Evolutionary conservation across 2,888 invertebrate genomes (phyloP).

Genomic region (Epistrophe eligans): DNA sequence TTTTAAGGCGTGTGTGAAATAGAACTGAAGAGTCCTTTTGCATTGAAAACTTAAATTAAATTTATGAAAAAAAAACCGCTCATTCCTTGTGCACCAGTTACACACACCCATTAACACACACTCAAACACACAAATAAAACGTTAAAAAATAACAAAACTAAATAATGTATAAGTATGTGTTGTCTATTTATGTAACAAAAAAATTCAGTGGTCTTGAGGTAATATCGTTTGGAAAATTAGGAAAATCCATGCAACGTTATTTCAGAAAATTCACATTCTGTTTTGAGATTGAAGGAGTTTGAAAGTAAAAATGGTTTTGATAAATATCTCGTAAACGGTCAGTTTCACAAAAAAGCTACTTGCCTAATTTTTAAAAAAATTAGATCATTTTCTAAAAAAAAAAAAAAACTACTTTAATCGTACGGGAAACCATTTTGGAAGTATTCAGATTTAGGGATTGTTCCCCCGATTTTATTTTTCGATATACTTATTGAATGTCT

Average conservation of each 20-base stretch:
- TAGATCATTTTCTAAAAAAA: neutral
- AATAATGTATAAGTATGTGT: neutral
- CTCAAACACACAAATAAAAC: constrained; percentile 25
- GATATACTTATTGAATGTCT: too few species aligned
- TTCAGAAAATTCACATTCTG: neutral
- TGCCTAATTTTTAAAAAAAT: neutral
- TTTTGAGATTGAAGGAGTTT: neutral
- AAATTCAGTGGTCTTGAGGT: neutral
- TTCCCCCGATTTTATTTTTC: too few species aligned
- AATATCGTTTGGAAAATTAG: neutral
- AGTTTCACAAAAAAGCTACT: neutral
- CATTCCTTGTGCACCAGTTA: constrained; percentile 41
- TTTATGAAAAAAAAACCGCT: constrained; percentile 24
- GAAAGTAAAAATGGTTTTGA: neutral
- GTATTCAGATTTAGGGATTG: too few species aligned
- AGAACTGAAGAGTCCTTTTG: constrained; percentile 48
- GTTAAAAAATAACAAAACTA: constrained; percentile 5
- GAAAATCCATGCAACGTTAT: neutral
- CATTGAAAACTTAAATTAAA: constrained; percentile 32
- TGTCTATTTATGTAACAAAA: neutral
- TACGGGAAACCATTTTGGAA: neutral
- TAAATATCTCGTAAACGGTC: neutral
- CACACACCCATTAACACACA: constrained; percentile 52
- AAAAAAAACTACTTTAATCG: neutral
- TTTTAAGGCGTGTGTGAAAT: constrained; percentile 48